These are phyloP conservation scores for Eueremaeus valkanovi DNA, from an alignment of 2,888 invertebrate species.

Conservation along the genomic window DNA sequence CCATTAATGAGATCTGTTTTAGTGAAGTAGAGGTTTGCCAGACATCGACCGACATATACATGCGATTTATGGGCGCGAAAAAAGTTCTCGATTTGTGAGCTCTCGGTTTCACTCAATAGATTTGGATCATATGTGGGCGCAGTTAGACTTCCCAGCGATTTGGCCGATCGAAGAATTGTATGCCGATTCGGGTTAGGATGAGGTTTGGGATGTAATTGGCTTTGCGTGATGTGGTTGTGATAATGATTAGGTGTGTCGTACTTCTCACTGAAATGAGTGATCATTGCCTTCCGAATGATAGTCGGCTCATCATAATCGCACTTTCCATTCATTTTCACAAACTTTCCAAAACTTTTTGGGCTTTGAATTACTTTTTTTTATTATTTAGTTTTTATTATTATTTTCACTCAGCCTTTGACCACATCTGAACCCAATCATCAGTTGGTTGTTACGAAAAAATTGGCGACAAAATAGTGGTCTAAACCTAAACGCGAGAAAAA, in stretches of 20 bases:
- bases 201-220: not conserved
- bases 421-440: not conserved
- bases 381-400: not conserved
- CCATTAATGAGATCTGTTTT: conserved; percentile 47
- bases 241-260: conserved; percentile 10
- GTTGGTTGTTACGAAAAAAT: not conserved
- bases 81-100: conserved; percentile 67
- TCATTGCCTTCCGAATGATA: conserved; percentile 9
- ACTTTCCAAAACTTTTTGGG: not conserved
- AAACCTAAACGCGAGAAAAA: not conserved
- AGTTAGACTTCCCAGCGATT: conserved; percentile 22
- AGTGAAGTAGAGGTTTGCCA: conserved; percentile 59
- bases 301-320: not conserved
- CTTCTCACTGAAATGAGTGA: conserved; percentile 29
- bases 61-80: conserved; percentile 72
- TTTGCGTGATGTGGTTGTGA: not conserved
- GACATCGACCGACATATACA: conserved; percentile 69
- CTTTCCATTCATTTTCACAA: not conserved
- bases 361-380: too few relatives aligned
- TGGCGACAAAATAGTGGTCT: not conserved
- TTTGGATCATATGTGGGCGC: conserved; percentile 20
- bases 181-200: conserved; percentile 23
- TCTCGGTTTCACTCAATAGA: conserved; percentile 42
- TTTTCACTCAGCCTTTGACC: not conserved
- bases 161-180: not conserved